Evolutionary conservation across 2,113 vertebrate species (phyloP).

Genomic region (Salminus brasiliensis): DNA sequence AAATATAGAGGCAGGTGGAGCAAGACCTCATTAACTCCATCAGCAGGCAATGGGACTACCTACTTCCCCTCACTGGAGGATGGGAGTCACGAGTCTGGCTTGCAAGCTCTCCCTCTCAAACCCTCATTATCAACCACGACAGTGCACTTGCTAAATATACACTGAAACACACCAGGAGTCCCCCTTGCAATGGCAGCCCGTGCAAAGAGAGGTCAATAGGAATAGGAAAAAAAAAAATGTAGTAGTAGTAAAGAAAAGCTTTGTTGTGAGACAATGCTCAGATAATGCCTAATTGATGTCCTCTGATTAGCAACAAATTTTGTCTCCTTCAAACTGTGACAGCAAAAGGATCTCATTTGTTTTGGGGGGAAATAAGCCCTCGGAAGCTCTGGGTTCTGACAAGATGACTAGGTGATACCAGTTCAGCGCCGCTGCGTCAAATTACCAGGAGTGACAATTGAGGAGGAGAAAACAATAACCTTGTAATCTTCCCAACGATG

Average conservation of each 20-base stretch:
- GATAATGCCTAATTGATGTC: neutral
- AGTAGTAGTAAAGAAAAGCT: neutral
- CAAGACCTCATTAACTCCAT: constrained; percentile 53
- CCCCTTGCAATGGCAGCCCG: neutral
- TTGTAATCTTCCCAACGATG: neutral
- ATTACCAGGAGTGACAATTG: neutral
- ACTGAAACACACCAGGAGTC: constrained; percentile 29
- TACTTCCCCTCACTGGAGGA: constrained; percentile 16
- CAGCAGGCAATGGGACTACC: constrained; percentile 47
- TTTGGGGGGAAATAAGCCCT: neutral
- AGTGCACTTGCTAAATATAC: constrained; percentile 47
- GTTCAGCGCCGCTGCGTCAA: neutral
- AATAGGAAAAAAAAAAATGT: neutral
- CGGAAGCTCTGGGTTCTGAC: neutral
- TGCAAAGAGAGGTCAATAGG: constrained; percentile 8
- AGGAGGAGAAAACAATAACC: constrained; percentile 17
- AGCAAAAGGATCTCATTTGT: neutral
- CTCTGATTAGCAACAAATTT: neutral
- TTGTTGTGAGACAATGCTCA: neutral
- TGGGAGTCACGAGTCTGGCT: constrained; percentile 39
- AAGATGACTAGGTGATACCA: neutral
- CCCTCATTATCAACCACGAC: constrained; percentile 42
- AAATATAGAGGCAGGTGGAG: constrained; percentile 66
- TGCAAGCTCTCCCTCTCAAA: constrained; percentile 3
- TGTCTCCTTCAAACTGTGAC: neutral